These are phyloP conservation scores for Sinonovacula constricta DNA, from an alignment of 1,140 invertebrate species.

Conservation along the genomic window DNA sequence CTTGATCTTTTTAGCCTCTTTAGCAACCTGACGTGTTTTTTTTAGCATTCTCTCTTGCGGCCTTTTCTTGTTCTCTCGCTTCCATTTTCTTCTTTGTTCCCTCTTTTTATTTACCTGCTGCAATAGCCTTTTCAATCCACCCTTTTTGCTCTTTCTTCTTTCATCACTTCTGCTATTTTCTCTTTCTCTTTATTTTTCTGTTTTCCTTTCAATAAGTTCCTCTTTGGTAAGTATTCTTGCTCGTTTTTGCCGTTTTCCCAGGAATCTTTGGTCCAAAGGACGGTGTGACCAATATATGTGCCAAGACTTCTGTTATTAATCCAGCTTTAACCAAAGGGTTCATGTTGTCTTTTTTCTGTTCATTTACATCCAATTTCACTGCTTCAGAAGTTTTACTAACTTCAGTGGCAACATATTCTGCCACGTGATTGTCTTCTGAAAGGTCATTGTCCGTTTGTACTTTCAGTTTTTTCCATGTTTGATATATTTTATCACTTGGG, in stretches of 20 bases:
- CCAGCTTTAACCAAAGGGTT: constrained; percentile 23
- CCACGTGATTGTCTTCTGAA: too few species aligned
- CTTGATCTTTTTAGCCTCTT: too few species aligned
- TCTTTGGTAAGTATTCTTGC: constrained; percentile 10
- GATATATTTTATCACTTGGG: not conserved
- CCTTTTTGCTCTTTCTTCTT: constrained; percentile 7
- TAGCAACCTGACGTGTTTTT: too few species aligned
- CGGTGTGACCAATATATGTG: constrained; percentile 4
- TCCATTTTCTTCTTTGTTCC: constrained; percentile 8
- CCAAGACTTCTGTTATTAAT: constrained; percentile 23
- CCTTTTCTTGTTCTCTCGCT: constrained; percentile 1
- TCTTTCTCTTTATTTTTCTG: not conserved
- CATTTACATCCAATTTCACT: too few species aligned
- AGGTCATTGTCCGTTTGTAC: too few species aligned
- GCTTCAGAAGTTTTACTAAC: too few species aligned
- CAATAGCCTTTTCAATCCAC: constrained; percentile 6
- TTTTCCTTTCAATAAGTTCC: constrained; percentile 13
- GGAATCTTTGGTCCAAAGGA: not conserved
- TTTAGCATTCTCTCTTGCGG: too few species aligned
- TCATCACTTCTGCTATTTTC: too few species aligned
- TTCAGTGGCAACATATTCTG: too few species aligned
- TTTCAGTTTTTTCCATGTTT: not conserved
- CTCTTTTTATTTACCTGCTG: constrained; percentile 1
- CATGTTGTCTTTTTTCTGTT: too few species aligned
- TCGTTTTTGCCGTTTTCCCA: not conserved